These are phyloP conservation scores for Craseonycteris thonglongyai DNA, from an alignment of 2,113 vertebrate genomes.

Conservation along the genomic window DNA sequence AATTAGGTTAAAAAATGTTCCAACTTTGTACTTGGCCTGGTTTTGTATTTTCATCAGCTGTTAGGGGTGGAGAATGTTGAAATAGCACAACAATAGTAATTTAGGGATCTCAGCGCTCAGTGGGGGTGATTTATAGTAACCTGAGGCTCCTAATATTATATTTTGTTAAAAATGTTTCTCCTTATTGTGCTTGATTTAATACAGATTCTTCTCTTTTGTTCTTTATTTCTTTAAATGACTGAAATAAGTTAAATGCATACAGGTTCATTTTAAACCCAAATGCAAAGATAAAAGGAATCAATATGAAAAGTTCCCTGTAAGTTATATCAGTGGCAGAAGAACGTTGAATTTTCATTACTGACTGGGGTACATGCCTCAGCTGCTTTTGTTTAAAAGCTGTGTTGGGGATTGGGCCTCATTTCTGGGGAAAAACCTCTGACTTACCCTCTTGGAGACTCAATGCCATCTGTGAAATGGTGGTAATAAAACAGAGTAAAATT, in stretches of 20 bases:
- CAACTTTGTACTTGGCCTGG: conserved; percentile 8
- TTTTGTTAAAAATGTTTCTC: conserved; percentile 60
- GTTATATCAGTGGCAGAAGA: conserved; percentile 41
- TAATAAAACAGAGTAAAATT: neutral
- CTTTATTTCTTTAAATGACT: conserved; percentile 33
- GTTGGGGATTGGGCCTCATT: neutral
- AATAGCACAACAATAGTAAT: neutral
- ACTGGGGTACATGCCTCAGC: neutral
- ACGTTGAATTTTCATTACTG: neutral
- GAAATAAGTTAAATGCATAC: conserved; percentile 30
- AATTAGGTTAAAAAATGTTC: conserved; percentile 45
- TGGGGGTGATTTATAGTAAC: conserved; percentile 43
- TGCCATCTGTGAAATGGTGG: neutral
- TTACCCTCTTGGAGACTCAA: neutral
- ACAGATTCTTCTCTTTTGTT: conserved; percentile 19
- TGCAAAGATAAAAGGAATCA: conserved; percentile 45
- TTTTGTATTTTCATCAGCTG: conserved; percentile 14
- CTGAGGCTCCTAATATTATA: conserved; percentile 46
- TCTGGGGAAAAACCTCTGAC: neutral
- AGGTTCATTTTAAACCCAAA: conserved; percentile 35
- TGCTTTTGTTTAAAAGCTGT: conserved; percentile 38
- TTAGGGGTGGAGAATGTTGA: neutral
- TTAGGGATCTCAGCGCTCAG: neutral
- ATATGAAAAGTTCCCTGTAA: conserved; percentile 33
- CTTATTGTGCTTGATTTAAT: conserved; percentile 52